Conservation (phyloP, 2,113 vertebrate species). For the Andinoacara biseriatus region DNA sequence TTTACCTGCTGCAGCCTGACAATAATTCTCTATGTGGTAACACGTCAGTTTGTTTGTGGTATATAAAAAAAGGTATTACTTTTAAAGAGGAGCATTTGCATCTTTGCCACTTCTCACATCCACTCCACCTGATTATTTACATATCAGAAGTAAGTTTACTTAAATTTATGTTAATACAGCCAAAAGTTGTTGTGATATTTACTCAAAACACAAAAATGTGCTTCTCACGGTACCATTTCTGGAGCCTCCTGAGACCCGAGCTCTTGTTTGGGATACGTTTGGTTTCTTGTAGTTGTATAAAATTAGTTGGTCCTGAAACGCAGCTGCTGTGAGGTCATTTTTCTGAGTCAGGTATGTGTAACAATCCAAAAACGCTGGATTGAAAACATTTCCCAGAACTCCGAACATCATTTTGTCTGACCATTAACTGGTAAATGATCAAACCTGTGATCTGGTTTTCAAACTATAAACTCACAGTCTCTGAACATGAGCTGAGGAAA, state of each 20-base stretch:
- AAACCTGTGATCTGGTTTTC: neutral
- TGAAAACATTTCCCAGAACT: neutral
- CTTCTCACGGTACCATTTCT: neutral
- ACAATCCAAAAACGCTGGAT: neutral
- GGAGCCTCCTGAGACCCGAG: rapidly evolving
- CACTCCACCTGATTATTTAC: neutral
- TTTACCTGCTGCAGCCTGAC: rapidly evolving
- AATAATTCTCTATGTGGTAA: neutral
- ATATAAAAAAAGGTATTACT: neutral
- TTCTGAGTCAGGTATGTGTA: too few relatives aligned
- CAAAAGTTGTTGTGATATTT: neutral
- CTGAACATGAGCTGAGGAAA: neutral
- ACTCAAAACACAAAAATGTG: neutral
- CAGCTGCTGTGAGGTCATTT: rapidly evolving
- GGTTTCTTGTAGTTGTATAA: rapidly evolving
- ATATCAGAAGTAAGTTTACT: neutral
- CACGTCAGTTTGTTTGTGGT: neutral
- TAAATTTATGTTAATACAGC: rapidly evolving
- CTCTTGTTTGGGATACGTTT: neutral
- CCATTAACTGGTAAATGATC: slow-evolving; percentile 4
- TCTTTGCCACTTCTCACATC: neutral
- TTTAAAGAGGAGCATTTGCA: neutral
- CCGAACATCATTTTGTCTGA: neutral
- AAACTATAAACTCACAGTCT: too few relatives aligned
- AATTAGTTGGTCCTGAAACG: neutral